Evolutionary conservation across 1,140 invertebrate species (phyloP), one percentile per base, ranked within the genome.

Genomic region (Cherax destructor): DNA sequence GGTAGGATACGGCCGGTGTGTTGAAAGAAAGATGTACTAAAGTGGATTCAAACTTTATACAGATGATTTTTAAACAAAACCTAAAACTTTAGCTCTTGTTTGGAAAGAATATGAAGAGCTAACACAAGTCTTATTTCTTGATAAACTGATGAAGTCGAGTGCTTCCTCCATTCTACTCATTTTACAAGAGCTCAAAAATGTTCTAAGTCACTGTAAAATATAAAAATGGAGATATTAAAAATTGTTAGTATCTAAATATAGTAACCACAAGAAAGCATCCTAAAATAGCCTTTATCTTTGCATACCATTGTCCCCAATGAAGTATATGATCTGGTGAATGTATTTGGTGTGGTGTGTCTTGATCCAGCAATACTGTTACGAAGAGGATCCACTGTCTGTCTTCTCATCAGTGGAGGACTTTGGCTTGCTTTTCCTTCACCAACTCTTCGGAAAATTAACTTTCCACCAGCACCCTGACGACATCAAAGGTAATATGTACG

Each of bases 261-360:
- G 5, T 13, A n/a, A 65, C 6, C 61, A 65, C 61, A 11, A 65
- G 56, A 1, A 59, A 59, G 16, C 61, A 65, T 65, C 61, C 18
- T 65, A 65, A 65, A 65, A 65, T 21, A 18, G 61, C 18, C 5
- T 65, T 18, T 18, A 65, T 18, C 18, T 65, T 65, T 65, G 13
- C 74, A 47, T 87, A 87, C 85, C 85, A 21, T 41, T 6, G 52
- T 78, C n/a, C 56, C 74, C 9, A 87, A 18, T 59, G 85, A 87
- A 78, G 85, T 79, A 61, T 87, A 47, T 65, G 85, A 87, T 59
- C 85, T 87, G 52, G 76, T 79, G 41, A 87, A 24, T 18, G 50
- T 52, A 77, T 79, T 52, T 18, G 72, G 74, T 59, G 50, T 21
- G 0, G 85, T 9, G 3, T 87, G 74, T 87, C 76, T 78, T 9